Percentiles rank a stretch among this genome's conserved stretches.
Evolutionary conservation across 2,113 vertebrate species (phyloP).

Genomic region (Trichomycterus rosablanca): DNA sequence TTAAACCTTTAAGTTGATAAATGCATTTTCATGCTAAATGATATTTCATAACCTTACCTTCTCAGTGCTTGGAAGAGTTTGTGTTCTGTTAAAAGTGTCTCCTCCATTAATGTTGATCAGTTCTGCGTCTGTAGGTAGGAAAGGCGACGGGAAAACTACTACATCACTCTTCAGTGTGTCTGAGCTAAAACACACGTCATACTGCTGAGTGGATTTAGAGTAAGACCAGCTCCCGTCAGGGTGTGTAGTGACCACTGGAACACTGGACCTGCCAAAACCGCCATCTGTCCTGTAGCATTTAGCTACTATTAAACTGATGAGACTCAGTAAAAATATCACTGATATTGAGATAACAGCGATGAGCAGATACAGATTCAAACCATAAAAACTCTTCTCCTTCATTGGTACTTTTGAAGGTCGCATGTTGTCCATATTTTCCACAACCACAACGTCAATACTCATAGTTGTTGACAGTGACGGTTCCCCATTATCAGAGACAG

Average conservation of each 20-base stretch:
- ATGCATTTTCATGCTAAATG: no score
- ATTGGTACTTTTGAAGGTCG: conserved; percentile 61
- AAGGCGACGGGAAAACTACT: conserved; percentile 36
- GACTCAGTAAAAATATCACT: conserved; percentile 58
- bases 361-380: conserved; percentile 68
- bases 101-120: conserved; percentile 42
- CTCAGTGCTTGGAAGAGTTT: conserved; percentile 30
- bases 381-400: conserved; percentile 49
- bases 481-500: conserved; percentile 70
- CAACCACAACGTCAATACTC: conserved; percentile 65
- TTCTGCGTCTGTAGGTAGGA: conserved; percentile 28
- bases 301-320: conserved; percentile 44
- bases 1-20: no score
- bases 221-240: conserved; percentile 54
- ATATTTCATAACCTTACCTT: no score
- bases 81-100: conserved; percentile 38
- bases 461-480: conserved; percentile 67
- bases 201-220: conserved; percentile 51
- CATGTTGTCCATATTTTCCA: conserved; percentile 59
- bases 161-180: conserved; percentile 47
- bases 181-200: conserved; percentile 48
- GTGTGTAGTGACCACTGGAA: conserved; percentile 47
- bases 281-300: conserved; percentile 43
- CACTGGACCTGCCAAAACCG: conserved; percentile 39
- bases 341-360: conserved; percentile 65